Evolutionary conservation across 2,113 vertebrate genomes (phyloP).

Genomic region (Vulpes lagopus): DNA sequence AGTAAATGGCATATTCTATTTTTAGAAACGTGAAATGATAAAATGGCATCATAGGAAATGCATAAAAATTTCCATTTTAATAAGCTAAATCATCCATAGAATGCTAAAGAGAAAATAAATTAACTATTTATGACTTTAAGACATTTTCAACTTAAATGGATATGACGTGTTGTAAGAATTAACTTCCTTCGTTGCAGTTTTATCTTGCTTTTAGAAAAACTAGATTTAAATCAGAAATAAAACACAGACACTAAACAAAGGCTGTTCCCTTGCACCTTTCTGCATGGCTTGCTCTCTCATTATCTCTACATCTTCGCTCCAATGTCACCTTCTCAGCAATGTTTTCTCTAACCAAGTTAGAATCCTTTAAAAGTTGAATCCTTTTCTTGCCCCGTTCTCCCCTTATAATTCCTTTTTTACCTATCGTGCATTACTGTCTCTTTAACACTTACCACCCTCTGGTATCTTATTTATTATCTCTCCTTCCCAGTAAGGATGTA

Average conservation of each 20-base stretch:
- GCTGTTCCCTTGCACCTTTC: not conserved
- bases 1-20: slow-evolving; percentile 74
- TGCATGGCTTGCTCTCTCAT: not conserved
- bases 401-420: not conserved
- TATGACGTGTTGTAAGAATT: not conserved
- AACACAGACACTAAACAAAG: not conserved
- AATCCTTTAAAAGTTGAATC: not conserved
- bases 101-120: slow-evolving; percentile 33
- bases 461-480: not conserved
- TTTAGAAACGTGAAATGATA: slow-evolving; percentile 76
- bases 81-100: not conserved
- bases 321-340: not conserved
- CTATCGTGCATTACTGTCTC: not conserved
- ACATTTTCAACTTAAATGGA: slow-evolving; percentile 39
- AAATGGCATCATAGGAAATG: slow-evolving; percentile 62
- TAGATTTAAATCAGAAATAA: slow-evolving; percentile 42
- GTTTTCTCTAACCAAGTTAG: not conserved
- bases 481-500: not conserved
- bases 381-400: not conserved
- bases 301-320: not conserved
- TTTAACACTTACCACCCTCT: not conserved
- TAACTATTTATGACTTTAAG: not conserved
- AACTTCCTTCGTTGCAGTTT: not conserved
- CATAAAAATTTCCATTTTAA: slow-evolving; percentile 58
- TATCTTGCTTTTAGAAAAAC: not conserved